Percentiles rank a stretch among this genome's conserved stretches.
phyloP scores from a whole-genome alignment of 2,888 invertebrate genomes.

The Nomada ferruginata region DNA sequence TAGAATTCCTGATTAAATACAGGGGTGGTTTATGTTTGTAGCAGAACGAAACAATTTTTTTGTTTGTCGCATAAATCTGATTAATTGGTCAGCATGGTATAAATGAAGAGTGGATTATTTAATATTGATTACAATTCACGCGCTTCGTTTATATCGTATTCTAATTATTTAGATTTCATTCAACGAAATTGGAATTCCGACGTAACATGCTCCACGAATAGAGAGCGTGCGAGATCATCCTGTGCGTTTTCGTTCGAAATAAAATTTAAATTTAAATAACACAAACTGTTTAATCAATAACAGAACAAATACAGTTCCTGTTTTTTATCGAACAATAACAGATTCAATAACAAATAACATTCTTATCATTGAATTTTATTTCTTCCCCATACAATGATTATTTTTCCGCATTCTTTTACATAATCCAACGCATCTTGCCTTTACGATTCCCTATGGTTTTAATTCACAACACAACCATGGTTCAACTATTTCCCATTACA shows the following conservation, averaged over 20 bases:
- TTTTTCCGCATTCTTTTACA: no score
- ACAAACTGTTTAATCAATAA: no score
- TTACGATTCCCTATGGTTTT: no score
- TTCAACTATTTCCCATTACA: no score
- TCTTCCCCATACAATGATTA: no score
- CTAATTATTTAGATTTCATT: slow-evolving; percentile 1
- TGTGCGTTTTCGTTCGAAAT: background rate
- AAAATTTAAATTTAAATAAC: background rate
- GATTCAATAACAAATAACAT: no score
- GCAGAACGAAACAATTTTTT: slow-evolving; percentile 11
- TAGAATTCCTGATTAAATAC: background rate
- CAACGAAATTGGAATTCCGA: background rate
- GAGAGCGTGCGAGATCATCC: background rate
- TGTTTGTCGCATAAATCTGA: background rate
- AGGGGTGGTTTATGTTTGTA: background rate
- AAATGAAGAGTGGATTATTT: slow-evolving; percentile 9
- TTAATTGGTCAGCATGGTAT: background rate
- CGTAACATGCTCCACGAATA: background rate
- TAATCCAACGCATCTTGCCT: no score
- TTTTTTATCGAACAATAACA: no score
- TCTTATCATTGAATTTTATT: no score
- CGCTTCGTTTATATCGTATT: background rate
- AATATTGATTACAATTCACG: slow-evolving; percentile 7
- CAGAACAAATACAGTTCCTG: no score
- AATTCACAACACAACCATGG: no score